A percentile compares a stretch with the other conserved stretches of the same genome.
Conservation (phyloP, 2,888 invertebrate species). For the Watsonalla binaria region DNA sequence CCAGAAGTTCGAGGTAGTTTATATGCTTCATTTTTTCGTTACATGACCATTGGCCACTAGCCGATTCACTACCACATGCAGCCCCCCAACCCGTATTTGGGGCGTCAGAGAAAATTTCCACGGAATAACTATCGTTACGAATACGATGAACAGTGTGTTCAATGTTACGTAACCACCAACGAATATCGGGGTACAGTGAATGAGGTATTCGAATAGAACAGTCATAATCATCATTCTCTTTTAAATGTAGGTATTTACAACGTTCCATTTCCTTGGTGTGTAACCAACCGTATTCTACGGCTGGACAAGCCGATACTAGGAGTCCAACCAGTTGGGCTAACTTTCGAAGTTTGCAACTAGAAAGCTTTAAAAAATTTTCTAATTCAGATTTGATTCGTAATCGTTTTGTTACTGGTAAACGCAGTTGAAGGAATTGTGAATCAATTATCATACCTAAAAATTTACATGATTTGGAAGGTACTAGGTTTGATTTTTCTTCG, state of each 20-base stretch:
- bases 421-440: not conserved
- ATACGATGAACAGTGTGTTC: not conserved
- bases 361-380: not conserved
- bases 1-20: not conserved
- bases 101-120: not conserved
- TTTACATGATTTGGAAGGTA: not conserved
- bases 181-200: not conserved
- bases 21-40: not conserved
- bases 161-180: not conserved
- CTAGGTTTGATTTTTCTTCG: not conserved
- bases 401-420: slow-evolving; percentile 1
- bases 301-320: slow-evolving; percentile 1
- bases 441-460: slow-evolving; percentile 4
- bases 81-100: not conserved
- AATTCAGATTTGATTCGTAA: not conserved
- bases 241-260: not conserved
- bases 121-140: not conserved
- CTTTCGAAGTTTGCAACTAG: not conserved
- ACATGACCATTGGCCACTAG: not conserved
- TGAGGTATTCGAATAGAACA: not conserved
- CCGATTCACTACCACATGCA: not conserved
- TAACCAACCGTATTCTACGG: slow-evolving; percentile 1
- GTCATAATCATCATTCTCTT: not conserved
- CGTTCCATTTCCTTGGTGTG: slow-evolving; percentile 1
- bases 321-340: slow-evolving; percentile 3